Base-by-base conservation (phyloP, 1,140 invertebrate genomes). In the Lasioglossum albipes region DNA sequence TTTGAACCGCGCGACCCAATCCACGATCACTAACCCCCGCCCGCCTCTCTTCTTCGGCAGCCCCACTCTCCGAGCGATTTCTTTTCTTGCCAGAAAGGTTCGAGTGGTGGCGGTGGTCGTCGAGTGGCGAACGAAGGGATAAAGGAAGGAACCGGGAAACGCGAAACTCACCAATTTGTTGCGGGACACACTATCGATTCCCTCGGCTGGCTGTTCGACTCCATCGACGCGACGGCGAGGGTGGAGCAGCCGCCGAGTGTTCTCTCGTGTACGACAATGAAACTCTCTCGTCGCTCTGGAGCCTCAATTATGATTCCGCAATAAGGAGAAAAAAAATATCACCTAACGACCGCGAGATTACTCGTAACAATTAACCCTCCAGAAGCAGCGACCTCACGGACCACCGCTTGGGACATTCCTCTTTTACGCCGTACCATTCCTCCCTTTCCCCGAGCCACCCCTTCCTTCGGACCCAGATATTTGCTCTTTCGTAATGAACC, bases 101-200 rank as follows among this genome's bases (percentile, higher is more conserved):
- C 75, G 84, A 85, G 85, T 81, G 68, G 85, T 81, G 68, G 70
- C 41, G 68, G 41, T 66, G 16, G 66, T 68, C 31, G 70, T 78
- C 62, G 81, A 65, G 61, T 72, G 72, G 64, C 36, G 61, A 66
- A 66, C 64, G 31, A 69, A 57, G 54, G 76, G 52, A 59, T 68
- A 81, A 81, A 83, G 59, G 64, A 79, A 80, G 84, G 77, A 74
- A 83, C 57, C 70, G 86, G 66, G 82, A 82, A 88, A 88, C 71
- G 81, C 59, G 79, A 90, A 83, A 87, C 85, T 89, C 88, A 84
- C 89, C 88, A 90, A 90, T 90, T 90, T 90, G 82, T 87, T 81
- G 82, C 75, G 79, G 77, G 83, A 84, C 69, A 68, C 72, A 45
- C 83, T 87, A 90, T 90, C 87, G 88, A 88, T 87, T 88, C 64